Evolutionary conservation across 2,797 vertebrate genomes (phyloP).

Genomic region (Coranthus polyacanthus): DNA sequence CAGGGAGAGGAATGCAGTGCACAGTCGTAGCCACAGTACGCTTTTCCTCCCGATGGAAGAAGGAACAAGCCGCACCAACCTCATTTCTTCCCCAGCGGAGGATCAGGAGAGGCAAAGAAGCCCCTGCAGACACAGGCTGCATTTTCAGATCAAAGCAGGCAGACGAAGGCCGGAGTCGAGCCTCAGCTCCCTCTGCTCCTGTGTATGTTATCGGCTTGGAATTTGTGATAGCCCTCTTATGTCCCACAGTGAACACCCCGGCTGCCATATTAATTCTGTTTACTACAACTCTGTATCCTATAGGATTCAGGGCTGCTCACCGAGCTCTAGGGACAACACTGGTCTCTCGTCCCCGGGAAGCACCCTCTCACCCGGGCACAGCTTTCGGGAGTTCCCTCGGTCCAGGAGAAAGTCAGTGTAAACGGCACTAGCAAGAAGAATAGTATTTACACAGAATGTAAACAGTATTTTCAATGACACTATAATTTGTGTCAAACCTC

Average conservation of each 20-base stretch:
- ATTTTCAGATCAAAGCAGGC: slow-evolving; percentile 70
- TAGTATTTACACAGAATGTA: slow-evolving; percentile 54
- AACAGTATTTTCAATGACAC: slow-evolving; percentile 43
- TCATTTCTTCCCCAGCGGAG: slow-evolving; percentile 86
- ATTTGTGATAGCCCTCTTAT: slow-evolving; percentile 82
- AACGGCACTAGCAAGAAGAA: slow-evolving; percentile 16
- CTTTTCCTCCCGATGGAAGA: slow-evolving; percentile 89
- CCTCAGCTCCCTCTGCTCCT: slow-evolving; percentile 89
- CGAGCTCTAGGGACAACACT: slow-evolving; percentile 87
- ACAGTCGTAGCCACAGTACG: slow-evolving; percentile 82
- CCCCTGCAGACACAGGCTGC: slow-evolving; percentile 74
- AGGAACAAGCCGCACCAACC: slow-evolving; percentile 91
- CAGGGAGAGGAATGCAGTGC: slow-evolving; percentile 71
- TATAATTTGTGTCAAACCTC: slow-evolving; percentile 48
- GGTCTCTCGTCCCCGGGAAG: slow-evolving; percentile 90
- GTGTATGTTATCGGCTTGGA: slow-evolving; percentile 88
- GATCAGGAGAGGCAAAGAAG: slow-evolving; percentile 68
- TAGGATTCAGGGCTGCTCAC: slow-evolving; percentile 86
- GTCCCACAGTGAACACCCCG: slow-evolving; percentile 79
- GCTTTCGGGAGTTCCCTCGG: slow-evolving; percentile 79
- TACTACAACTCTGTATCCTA: slow-evolving; percentile 91
- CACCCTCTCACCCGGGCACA: slow-evolving; percentile 82
- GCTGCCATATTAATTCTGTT: slow-evolving; percentile 87
- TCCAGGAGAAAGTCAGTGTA: slow-evolving; percentile 91
- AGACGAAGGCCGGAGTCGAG: slow-evolving; percentile 71